Evolutionary conservation across 2,113 vertebrate genomes (phyloP), one percentile per base, ranked within the genome.

Genomic region (Plotosus lineatus): DNA sequence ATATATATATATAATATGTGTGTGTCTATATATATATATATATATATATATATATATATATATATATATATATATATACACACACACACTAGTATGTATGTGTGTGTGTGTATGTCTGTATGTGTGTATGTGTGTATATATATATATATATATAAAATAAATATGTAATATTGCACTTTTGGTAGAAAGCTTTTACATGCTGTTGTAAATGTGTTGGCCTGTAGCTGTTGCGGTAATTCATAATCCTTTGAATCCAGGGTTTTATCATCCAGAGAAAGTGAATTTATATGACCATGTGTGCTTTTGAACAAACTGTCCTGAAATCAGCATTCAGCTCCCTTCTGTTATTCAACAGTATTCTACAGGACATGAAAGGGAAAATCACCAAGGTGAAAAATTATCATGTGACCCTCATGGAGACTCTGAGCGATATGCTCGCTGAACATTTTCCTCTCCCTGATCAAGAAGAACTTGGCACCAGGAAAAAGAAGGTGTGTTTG

Each of bases 381-480:
- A 92, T 94, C 48, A 80, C 89, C 78, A 92, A 89, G 79, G 85
- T 94, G 74, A 93, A 92, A 38, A 50, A 58, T 5, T 94, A 93
- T 79, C 85, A 92, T 33, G 87, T 90, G 50, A 87, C 31, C 23
- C 82, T 94, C 79, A 89, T 92, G 89, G 90, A 92, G 61, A 89
- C n/a, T 9, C 85, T 94, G 38, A 90, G 87, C 1, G 89, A 92
- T 10, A 26, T 94, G 38, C 74, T 94, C 76, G 90, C 84, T 44
- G 88, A 89, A 17, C 92, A 94, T 23, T 83, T 92, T 77, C 92
- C 92, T 60, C 84, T 80, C 36, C 91, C 90, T 69, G 82, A 79
- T 36, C 78, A 75, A 36, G 81, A 86, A 50, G 73, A 75, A 71
- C 77, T 56, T 26, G 4, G 76, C 23, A 90, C 78, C 78, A 92